Evolutionary conservation across 2,113 vertebrate genomes (phyloP), one percentile per base, ranked within the genome.

Genomic region (Paratilapia polleni): DNA sequence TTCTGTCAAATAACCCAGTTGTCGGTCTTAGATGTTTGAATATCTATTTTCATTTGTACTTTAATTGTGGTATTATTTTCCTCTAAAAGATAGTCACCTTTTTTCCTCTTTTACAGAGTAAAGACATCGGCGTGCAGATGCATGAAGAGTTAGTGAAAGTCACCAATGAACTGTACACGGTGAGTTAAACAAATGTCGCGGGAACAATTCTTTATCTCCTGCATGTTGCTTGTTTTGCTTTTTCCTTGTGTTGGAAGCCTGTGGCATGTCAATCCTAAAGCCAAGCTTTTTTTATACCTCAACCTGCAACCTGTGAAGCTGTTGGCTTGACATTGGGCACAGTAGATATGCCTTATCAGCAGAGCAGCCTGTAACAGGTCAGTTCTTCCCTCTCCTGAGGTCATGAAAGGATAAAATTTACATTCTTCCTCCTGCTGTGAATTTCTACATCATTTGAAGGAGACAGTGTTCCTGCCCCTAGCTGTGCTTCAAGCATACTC

Each of bases 91-190:
- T 5, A 8, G 14, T 78, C 34, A 38, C 61, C 34, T 85, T 3
- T 80, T 78, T 34, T 43, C 82, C 22, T 91, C 34, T 24, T 87
- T 96, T 94, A n/a, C 96, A 99, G 98, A 99, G 98, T 92, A 99
- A 99, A 92, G 98, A 99, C 87, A 98, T 98, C 17, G 98, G 98
- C 12, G 94, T 98, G 9, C 98, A 99, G 95, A 98, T 98, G 98
- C 98, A 99, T 0, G 98, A 99, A 63, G 98, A 99, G 68, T 95
- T 99, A 2, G 94, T 98, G 92, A 99, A 99, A 62, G 98, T 99
- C 93, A 99, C 98, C 85, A 98, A 97, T 0, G 98, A 99, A 93
- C 97, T 99, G n/a, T 99, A 99, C 95, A 98, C 98, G 8, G 98
- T 99, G 92, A 98, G 97, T 97, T 19, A 38, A 81, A 83, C 52